phyloP scores from a whole-genome alignment of 1,140 invertebrate species.

The Pseudomyrmex dendroicus region DNA sequence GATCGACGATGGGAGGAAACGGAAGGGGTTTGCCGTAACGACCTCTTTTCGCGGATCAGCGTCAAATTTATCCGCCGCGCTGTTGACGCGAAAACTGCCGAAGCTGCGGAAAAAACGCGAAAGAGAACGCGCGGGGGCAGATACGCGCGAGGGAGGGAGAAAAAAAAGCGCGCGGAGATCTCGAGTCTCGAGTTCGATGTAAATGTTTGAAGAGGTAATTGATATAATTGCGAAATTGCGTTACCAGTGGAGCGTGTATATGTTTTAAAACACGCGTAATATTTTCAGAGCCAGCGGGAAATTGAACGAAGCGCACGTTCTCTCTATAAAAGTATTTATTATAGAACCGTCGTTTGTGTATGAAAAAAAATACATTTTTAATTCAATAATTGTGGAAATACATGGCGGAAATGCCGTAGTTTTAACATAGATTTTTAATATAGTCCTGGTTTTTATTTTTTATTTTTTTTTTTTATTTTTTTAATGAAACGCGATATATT shows the following conservation, averaged over 20 bases:
- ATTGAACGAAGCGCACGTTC: constrained; percentile 56
- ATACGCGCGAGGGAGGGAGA: too few species aligned
- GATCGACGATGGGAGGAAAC: background rate
- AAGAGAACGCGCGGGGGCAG: background rate
- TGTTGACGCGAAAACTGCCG: constrained; percentile 26
- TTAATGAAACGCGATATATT: constrained; percentile 35
- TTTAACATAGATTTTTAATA: constrained; percentile 49
- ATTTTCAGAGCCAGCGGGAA: constrained; percentile 54
- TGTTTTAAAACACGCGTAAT: constrained; percentile 62
- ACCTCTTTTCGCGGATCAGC: constrained; percentile 9
- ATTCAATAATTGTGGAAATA: constrained; percentile 51
- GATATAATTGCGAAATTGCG: constrained; percentile 59
- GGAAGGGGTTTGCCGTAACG: background rate
- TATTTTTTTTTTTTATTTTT: constrained; percentile 33
- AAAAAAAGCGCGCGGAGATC: constrained; percentile 42
- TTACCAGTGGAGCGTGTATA: constrained; percentile 56
- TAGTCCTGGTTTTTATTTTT: constrained; percentile 43
- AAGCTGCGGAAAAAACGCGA: background rate
- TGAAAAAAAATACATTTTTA: constrained; percentile 53
- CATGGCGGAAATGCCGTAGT: constrained; percentile 40
- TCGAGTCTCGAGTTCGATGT: constrained; percentile 46
- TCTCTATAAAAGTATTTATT: constrained; percentile 57
- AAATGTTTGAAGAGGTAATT: constrained; percentile 61
- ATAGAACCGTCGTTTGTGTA: constrained; percentile 46
- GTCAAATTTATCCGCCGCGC: constrained; percentile 32